Evolutionary conservation across 2,888 invertebrate species (phyloP).

Genomic region (Frankliniella fusca): DNA sequence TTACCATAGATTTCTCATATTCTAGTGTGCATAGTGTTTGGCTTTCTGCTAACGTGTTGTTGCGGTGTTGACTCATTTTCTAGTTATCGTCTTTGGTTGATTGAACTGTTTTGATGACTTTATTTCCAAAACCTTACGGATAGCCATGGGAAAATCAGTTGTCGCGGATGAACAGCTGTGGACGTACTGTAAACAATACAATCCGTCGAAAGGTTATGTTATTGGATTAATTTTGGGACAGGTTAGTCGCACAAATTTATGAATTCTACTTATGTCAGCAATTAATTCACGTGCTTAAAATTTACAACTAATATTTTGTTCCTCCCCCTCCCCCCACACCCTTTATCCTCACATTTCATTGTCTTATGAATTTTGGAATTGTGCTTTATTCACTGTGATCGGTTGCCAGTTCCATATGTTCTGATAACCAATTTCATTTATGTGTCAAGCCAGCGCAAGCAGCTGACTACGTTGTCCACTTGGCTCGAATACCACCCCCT

Average conservation of each 20-base stretch:
- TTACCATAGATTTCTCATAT: no score
- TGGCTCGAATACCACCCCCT: conserved; percentile 68
- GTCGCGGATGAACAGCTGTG: conserved; percentile 65
- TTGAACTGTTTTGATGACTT: conserved; percentile 11
- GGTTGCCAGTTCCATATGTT: conserved; percentile 7
- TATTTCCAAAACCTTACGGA: not conserved
- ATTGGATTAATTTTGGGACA: conserved; percentile 77
- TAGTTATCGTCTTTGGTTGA: not conserved
- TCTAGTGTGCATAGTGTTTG: not conserved
- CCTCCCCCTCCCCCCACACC: no score
- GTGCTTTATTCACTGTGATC: conserved; percentile 5
- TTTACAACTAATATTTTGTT: not conserved
- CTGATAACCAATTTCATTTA: conserved; percentile 30
- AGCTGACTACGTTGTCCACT: conserved; percentile 72
- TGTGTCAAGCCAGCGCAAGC: conserved; percentile 56
- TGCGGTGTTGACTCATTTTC: not conserved
- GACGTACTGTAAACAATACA: conserved; percentile 62
- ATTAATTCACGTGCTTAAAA: not conserved
- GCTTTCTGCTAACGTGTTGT: conserved; percentile 5
- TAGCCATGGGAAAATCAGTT: conserved; percentile 63
- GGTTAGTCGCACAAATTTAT: conserved; percentile 50
- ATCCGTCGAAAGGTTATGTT: conserved; percentile 59
- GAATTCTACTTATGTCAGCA: conserved; percentile 32
- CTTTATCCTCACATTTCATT: not conserved
- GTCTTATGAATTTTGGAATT: not conserved